A percentile compares a stretch with the other conserved stretches of the same genome.
Evolutionary conservation across 2,888 invertebrate species (phyloP).

Genomic region (Liposcelis brunnea): DNA sequence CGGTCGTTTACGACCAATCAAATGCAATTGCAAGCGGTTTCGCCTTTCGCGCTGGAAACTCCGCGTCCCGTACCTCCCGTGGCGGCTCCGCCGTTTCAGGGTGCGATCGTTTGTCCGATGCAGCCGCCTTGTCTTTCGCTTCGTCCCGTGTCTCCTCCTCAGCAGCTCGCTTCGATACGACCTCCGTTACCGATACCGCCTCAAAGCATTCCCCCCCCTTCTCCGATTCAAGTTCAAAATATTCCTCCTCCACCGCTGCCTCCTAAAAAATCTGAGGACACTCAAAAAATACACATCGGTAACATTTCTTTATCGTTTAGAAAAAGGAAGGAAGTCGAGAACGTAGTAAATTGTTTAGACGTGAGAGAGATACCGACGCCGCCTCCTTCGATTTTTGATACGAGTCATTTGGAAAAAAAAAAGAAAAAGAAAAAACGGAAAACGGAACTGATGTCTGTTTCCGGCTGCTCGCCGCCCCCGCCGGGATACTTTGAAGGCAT

Average conservation of each 20-base stretch:
- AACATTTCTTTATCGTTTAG: constrained; percentile 7
- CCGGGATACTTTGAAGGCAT: constrained; percentile 17
- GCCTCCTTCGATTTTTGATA: too few species aligned
- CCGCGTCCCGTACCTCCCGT: constrained; percentile 14
- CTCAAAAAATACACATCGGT: constrained; percentile 18
- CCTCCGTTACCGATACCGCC: constrained; percentile 21
- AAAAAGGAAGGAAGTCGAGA: constrained; percentile 15
- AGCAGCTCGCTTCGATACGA: constrained; percentile 19
- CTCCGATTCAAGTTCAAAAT: constrained; percentile 27
- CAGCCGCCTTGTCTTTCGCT: constrained; percentile 10
- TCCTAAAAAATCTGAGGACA: constrained; percentile 12
- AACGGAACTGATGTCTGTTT: constrained; percentile 28
- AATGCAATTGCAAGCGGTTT: neutral
- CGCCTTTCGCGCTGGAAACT: neutral
- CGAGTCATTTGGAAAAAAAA: too few species aligned
- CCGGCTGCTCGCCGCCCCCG: constrained; percentile 14
- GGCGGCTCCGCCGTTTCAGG: constrained; percentile 7
- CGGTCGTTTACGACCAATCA: neutral
- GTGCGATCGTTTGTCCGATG: constrained; percentile 11
- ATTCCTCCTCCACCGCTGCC: constrained; percentile 24
- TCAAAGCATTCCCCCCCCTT: constrained; percentile 22
- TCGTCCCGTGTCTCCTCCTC: constrained; percentile 9
- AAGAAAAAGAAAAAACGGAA: constrained; percentile 29
- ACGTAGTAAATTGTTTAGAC: constrained; percentile 24
- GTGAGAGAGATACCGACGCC: too few species aligned